phyloP scores from a whole-genome alignment of 2,797 vertebrate species.

The Loriculus beryllinus region DNA sequence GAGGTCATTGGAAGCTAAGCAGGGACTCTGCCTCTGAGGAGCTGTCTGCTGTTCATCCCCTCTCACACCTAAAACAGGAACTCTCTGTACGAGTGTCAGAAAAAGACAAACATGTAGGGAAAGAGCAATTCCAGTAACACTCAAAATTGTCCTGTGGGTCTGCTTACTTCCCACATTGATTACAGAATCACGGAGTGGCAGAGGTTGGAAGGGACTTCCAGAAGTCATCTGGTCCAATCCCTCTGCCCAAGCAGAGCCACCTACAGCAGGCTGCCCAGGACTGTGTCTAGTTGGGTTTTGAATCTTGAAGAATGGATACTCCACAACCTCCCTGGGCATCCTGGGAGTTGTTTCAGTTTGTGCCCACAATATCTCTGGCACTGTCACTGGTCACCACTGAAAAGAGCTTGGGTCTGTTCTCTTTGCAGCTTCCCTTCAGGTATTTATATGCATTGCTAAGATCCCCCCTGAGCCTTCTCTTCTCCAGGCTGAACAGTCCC shows the following conservation, averaged over 20 bases:
- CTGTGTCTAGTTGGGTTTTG: background rate
- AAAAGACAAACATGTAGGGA: background rate
- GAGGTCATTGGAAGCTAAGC: background rate
- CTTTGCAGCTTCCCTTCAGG: background rate
- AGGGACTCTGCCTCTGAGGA: background rate
- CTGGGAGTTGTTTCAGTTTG: background rate
- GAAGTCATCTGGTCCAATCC: background rate
- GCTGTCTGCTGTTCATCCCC: background rate
- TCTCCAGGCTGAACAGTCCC: background rate
- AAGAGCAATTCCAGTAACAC: background rate
- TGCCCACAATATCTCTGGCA: background rate
- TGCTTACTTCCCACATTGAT: background rate
- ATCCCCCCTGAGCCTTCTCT: background rate
- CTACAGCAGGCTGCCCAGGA: background rate
- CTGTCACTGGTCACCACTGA: background rate
- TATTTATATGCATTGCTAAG: background rate
- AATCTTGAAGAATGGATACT: background rate
- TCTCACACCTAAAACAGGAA: background rate
- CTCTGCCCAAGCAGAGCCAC: background rate
- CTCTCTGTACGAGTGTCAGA: background rate
- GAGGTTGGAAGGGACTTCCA: background rate
- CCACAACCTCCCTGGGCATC: background rate
- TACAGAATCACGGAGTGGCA: background rate
- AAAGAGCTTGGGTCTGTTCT: background rate
- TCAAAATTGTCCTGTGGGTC: background rate